A percentile compares a stretch with the other conserved stretches of the same genome.
Evolutionary conservation across 2,113 vertebrate species (phyloP).

Genomic region (Dolichallabes microphthalmus): DNA sequence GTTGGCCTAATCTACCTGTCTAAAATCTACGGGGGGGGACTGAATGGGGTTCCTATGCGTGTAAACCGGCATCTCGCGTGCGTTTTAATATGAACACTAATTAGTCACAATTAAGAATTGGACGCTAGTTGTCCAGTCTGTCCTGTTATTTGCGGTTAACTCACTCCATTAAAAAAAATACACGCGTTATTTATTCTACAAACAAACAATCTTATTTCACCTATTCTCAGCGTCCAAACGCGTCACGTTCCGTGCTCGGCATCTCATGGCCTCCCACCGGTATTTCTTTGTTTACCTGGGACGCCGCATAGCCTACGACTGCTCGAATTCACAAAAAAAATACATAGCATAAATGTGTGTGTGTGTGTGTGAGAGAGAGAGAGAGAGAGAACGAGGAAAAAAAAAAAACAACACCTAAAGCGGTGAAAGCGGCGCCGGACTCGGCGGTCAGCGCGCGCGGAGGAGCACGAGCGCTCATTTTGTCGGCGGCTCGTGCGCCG

Average conservation of each 20-base stretch:
- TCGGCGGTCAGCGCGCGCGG: slow-evolving; percentile 11
- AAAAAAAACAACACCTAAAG: background rate
- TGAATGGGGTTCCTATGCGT: background rate
- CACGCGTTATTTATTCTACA: background rate
- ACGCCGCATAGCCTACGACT: background rate
- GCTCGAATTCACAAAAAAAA: background rate
- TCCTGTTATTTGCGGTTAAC: background rate
- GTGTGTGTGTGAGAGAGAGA: too few relatives aligned
- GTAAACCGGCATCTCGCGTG: background rate
- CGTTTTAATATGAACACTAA: background rate
- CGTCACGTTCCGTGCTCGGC: background rate
- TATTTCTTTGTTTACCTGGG: slow-evolving; percentile 26
- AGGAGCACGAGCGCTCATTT: slow-evolving; percentile 70
- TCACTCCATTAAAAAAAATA: background rate
- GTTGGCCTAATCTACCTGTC: slow-evolving; percentile 43
- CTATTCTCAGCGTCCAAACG: background rate
- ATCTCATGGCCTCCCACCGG: slow-evolving; percentile 13
- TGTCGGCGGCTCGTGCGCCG: slow-evolving; percentile 64
- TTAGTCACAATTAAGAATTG: background rate
- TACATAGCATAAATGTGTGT: background rate
- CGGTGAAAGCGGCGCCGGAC: slow-evolving; percentile 63
- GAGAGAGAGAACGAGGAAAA: background rate
- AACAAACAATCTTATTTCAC: background rate
- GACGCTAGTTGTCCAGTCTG: background rate
- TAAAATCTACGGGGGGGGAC: background rate